Percentiles rank a stretch among this genome's conserved stretches.
Conservation (phyloP, 2,797 vertebrate species). For the Myotis findleyi region DNA sequence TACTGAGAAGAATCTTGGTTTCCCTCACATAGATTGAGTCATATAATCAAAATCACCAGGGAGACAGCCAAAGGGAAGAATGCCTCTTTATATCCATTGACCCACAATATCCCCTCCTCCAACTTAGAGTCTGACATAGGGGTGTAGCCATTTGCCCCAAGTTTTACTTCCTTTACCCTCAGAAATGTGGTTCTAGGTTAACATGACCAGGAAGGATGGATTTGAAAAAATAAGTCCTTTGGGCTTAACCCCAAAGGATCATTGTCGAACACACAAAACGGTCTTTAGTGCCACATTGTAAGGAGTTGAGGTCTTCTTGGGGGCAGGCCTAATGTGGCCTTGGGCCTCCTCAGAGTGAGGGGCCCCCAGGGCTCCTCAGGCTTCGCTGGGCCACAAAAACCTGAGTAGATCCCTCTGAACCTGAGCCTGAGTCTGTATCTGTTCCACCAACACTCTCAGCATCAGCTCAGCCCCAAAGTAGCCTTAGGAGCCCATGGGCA, state of each 20-base stretch:
- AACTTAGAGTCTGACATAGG: neutral
- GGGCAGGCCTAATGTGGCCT: neutral
- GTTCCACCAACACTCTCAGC: neutral
- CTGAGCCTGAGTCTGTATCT: neutral
- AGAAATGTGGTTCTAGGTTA: neutral
- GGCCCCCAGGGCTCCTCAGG: neutral
- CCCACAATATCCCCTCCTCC: neutral
- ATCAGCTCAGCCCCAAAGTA: neutral
- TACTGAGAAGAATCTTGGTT: constrained; percentile 56
- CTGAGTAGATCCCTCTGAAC: neutral
- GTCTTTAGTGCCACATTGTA: neutral
- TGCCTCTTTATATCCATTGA: neutral
- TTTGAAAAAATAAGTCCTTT: neutral
- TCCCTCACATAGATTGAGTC: neutral
- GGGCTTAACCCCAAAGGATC: neutral
- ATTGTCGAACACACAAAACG: constrained; percentile 12
- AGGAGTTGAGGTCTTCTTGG: neutral
- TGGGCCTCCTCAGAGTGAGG: neutral
- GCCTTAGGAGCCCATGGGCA: neutral
- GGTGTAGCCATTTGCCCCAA: neutral
- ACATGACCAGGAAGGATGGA: neutral
- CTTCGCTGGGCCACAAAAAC: neutral
- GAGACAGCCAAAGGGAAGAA: neutral
- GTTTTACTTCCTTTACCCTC: constrained; percentile 14
- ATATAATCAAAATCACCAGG: neutral